Base-by-base conservation (phyloP, 2,113 vertebrate species). In the Pycnonotus jocosus region DNA sequence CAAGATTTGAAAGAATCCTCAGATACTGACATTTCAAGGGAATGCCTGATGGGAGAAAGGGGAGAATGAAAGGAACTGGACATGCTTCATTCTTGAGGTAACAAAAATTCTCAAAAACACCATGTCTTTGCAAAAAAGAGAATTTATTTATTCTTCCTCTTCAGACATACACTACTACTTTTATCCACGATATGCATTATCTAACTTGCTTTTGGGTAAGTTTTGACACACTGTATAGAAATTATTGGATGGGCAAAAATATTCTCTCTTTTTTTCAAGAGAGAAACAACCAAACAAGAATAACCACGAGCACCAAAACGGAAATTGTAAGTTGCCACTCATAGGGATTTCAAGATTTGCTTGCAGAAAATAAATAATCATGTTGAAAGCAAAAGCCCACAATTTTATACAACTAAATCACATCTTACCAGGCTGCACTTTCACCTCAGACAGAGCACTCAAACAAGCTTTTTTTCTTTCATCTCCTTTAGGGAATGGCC, bases 401-500 rank as follows among this genome's bases (percentile, higher is more conserved):
- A 31, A 1, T 42, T 80, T 76, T 21, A 58, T 24, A 42, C 0
- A 0, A 81, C 40, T 60, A 77, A 77, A 90, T 33, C 14, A 24
- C 27, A n/a, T 88, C 98, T 98, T 97, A 99, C 99, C 99, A 28
- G 99, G 99, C 71, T 99, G 99, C 48, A 99, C 99, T 97, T 99
- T 98, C 96, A 99, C 98, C 90, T 99, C 99, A 40, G 99, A 99
- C 53, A 99, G 96, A 40, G 99, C 98, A 7, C 97, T 98, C 92
- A 99, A 97, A 95, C 99, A 99, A 48, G 99, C 99, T 90, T 98
- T 98, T 96, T 99, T 99, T 47, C 99, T 98, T 97, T 99, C 99
- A 10, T 99, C 99, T 14, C 99, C 99, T 98, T 99, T 99, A 62
- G 99, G 99, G 92, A 98, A 99, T n/a, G 99, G 99, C 93, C 99